phyloP scores from a whole-genome alignment of 2,113 vertebrate genomes.

The Seriola aureovittata region DNA sequence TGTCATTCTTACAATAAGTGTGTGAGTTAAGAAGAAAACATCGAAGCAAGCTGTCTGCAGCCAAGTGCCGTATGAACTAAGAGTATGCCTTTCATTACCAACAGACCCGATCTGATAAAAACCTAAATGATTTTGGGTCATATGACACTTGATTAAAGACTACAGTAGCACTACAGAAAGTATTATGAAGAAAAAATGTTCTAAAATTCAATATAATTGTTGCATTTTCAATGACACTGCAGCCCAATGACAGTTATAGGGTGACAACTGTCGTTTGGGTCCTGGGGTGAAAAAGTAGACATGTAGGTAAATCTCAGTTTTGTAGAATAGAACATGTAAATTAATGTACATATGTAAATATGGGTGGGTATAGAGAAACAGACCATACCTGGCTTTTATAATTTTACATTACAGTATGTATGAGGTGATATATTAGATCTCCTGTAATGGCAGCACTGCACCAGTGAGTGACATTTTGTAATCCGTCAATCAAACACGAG shows the following conservation, averaged over 20 bases:
- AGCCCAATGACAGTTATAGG: background rate
- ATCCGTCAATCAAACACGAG: background rate
- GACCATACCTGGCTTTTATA: slow-evolving; percentile 39
- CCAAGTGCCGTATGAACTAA: slow-evolving; percentile 12
- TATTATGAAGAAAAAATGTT: slow-evolving; percentile 28
- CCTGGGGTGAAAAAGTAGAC: background rate
- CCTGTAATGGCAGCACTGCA: slow-evolving; percentile 29
- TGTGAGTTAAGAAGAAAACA: background rate
- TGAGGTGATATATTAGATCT: slow-evolving; percentile 14
- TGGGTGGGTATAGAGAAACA: slow-evolving; percentile 33
- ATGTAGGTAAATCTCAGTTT: slow-evolving; percentile 23
- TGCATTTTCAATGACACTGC: slow-evolving; percentile 1
- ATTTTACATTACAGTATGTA: slow-evolving; percentile 20
- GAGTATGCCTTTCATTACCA: background rate
- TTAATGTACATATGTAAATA: slow-evolving; percentile 81
- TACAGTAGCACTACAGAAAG: slow-evolving; percentile 19
- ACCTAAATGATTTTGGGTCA: background rate
- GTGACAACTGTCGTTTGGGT: slow-evolving; percentile 3
- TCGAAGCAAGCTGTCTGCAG: slow-evolving; percentile 4
- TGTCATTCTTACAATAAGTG: background rate
- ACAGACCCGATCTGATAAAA: background rate
- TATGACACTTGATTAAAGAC: slow-evolving; percentile 21
- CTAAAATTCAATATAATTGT: background rate
- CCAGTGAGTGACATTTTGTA: slow-evolving; percentile 14
- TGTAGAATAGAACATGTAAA: slow-evolving; percentile 65